Percentiles rank a stretch among this genome's conserved stretches.
These are phyloP conservation scores for Stegodyphus mimosarum DNA, from an alignment of 1,140 invertebrate species.

Conservation along the genomic window DNA sequence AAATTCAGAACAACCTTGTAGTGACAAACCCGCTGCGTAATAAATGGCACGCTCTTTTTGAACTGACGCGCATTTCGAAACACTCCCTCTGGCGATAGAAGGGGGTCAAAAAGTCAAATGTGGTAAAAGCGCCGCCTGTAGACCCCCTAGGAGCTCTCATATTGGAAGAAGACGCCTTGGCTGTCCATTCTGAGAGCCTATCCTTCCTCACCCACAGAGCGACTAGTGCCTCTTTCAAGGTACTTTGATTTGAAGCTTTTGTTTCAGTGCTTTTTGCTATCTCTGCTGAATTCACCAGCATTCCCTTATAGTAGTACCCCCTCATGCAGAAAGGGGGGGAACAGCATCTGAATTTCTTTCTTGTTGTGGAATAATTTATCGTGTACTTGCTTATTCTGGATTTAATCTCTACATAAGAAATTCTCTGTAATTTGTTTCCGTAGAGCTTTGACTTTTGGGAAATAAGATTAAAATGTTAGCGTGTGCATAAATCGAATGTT, in stretches of 20 bases:
- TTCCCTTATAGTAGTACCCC: background rate
- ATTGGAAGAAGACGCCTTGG: slow-evolving; percentile 21
- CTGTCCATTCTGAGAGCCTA: background rate
- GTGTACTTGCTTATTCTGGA: background rate
- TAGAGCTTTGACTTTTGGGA: background rate
- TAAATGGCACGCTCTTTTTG: slow-evolving; percentile 36
- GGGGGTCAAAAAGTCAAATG: slow-evolving; percentile 13
- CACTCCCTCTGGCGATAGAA: background rate
- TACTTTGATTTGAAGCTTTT: background rate
- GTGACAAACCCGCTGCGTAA: background rate
- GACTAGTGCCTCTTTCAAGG: no score
- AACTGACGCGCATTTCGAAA: slow-evolving; percentile 2
- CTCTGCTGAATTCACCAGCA: no score
- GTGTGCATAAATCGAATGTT: no score
- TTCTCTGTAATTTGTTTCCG: slow-evolving; percentile 15
- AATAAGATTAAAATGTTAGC: no score
- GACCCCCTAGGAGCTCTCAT: background rate
- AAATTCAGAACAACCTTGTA: no score
- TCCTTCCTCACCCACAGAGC: background rate
- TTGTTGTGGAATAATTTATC: slow-evolving; percentile 6
- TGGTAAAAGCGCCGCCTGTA: slow-evolving; percentile 22
- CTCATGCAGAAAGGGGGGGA: background rate
- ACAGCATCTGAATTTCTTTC: background rate
- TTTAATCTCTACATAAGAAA: slow-evolving; percentile 31
- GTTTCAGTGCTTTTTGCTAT: background rate